Conservation (phyloP, 2,113 vertebrate species). For the Hydrolagus affinis region DNA sequence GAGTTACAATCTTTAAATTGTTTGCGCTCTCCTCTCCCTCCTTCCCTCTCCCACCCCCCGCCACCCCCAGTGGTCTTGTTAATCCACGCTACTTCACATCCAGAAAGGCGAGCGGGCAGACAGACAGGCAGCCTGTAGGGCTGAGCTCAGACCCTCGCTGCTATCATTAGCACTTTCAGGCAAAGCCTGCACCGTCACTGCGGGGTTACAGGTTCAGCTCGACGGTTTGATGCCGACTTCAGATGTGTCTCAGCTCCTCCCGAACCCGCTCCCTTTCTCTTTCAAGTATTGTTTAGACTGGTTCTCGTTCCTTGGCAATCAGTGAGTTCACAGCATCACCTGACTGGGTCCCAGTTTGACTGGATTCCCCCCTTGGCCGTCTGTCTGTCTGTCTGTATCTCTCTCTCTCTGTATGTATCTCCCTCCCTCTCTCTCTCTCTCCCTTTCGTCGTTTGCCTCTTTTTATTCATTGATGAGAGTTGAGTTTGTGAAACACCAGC, state of each 20-base stretch:
- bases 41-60: too few species aligned
- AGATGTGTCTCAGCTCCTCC: neutral
- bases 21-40: neutral
- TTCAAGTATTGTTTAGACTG: conserved; percentile 19
- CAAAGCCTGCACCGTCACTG: neutral
- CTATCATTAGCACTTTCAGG: neutral
- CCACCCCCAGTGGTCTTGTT: conserved; percentile 24
- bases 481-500: neutral
- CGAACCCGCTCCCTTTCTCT: conserved; percentile 6
- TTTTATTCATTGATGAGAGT: neutral
- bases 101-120: neutral
- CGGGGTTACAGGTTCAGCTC: neutral
- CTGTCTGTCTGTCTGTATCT: conserved; percentile 10
- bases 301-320: neutral
- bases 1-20: neutral
- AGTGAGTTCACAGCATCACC: neutral
- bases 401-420: neutral
- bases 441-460: neutral
- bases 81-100: conserved; percentile 17
- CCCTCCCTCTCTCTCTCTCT: neutral
- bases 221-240: neutral
- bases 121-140: conserved; percentile 5
- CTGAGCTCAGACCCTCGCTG: conserved; percentile 5
- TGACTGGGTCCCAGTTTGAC: neutral
- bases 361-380: neutral